Conservation (phyloP, 2,113 vertebrate genomes). For the Riparia riparia region DNA sequence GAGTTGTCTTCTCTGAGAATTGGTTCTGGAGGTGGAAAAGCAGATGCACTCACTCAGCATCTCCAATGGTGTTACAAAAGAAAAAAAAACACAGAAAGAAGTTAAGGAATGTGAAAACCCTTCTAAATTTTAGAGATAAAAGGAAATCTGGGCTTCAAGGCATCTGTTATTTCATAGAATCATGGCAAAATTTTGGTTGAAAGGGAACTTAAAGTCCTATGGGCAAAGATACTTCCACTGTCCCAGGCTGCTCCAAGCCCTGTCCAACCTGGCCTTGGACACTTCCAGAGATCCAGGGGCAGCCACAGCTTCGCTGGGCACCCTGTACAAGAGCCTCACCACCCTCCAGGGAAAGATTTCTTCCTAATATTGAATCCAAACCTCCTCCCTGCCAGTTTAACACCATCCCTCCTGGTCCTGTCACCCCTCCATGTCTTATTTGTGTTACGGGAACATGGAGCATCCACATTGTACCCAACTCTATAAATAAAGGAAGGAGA, state of each 20-base stretch:
- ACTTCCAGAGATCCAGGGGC: neutral
- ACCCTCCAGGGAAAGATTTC: neutral
- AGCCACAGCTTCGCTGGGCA: neutral
- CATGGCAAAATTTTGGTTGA: neutral
- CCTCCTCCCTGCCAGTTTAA: neutral
- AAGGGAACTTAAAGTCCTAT: neutral
- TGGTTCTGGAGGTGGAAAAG: neutral
- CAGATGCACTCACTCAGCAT: neutral
- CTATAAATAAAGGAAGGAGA: neutral
- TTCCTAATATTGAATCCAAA: neutral
- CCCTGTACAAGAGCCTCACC: rapidly evolving
- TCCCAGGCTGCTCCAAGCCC: neutral
- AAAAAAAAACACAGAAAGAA: neutral
- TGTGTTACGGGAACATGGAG: neutral
- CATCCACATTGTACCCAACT: neutral
- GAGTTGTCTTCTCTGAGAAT: neutral
- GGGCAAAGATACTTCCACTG: neutral
- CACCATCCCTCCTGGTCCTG: neutral
- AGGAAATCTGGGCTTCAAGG: neutral
- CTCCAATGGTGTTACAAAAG: neutral
- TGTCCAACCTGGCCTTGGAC: rapidly evolving
- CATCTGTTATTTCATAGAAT: neutral
- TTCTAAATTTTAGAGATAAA: neutral
- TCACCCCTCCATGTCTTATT: neutral
- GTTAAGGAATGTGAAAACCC: neutral